phyloP scores from a whole-genome alignment of 2,888 invertebrate genomes.

The Polietes domitor region DNA sequence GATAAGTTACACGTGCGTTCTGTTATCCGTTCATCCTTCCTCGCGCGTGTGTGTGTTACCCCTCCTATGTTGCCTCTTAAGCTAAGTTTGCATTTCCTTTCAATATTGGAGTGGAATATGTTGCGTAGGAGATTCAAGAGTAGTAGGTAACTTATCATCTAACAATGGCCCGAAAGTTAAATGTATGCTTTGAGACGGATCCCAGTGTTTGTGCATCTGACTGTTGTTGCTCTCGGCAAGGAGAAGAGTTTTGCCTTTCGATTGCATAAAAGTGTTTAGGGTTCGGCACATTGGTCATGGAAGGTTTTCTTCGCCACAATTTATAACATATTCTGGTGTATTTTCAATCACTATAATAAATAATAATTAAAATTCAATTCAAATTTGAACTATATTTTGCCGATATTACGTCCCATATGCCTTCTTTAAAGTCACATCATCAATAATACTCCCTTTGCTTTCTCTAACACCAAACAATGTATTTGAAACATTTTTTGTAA shows the following conservation, averaged over 20 bases:
- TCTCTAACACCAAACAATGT: too few species aligned
- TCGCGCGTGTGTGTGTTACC: background rate
- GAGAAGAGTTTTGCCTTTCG: background rate
- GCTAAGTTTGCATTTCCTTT: background rate
- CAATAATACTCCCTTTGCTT: too few species aligned
- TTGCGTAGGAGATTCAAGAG: background rate
- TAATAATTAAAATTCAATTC: too few species aligned
- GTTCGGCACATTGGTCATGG: background rate
- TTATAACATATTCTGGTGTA: too few species aligned
- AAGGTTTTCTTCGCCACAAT: background rate
- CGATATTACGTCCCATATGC: too few species aligned
- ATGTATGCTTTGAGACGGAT: background rate
- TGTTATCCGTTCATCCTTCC: background rate
- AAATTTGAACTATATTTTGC: too few species aligned
- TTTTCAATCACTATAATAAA: too few species aligned
- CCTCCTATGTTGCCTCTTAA: too few species aligned
- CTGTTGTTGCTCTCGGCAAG: background rate
- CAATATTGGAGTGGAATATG: background rate
- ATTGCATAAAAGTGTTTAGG: background rate
- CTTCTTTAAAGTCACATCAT: too few species aligned
- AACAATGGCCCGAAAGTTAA: constrained; percentile 26
- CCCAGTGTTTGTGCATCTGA: background rate
- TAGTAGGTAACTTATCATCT: background rate
- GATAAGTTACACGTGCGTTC: constrained; percentile 2
- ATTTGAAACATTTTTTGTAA: too few species aligned